Conservation (phyloP, 2,113 vertebrate genomes). For the Macquaria australasica region DNA sequence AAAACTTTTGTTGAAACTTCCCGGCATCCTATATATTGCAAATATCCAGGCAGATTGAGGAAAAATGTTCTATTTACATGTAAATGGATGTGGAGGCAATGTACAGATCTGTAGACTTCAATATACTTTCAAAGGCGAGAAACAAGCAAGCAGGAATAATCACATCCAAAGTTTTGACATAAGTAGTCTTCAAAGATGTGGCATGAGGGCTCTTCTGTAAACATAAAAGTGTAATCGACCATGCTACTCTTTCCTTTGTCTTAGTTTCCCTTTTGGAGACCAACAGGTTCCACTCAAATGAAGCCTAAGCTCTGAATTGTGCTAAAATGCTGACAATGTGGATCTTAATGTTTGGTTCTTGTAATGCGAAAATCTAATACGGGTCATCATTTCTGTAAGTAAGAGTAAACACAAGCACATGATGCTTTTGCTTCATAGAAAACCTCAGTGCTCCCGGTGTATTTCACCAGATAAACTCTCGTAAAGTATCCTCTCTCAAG, state of each 20-base stretch:
- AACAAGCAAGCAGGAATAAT: slow-evolving; percentile 18
- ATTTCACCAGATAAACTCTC: slow-evolving; percentile 32
- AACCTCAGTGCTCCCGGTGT: neutral
- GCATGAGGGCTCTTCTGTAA: slow-evolving; percentile 1
- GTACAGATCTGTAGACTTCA: slow-evolving; percentile 5
- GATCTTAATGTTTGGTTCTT: neutral
- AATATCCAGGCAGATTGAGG: neutral
- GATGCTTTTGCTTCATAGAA: neutral
- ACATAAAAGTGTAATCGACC: neutral
- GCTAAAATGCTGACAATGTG: neutral
- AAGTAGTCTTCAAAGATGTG: neutral
- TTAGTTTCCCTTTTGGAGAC: neutral
- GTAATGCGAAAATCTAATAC: neutral
- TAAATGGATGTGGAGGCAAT: slow-evolving; percentile 29
- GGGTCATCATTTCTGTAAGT: neutral
- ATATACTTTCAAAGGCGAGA: slow-evolving; percentile 19
- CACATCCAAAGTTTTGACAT: neutral
- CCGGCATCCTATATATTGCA: neutral
- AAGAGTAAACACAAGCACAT: neutral
- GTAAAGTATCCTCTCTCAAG: neutral
- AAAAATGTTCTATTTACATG: slow-evolving; percentile 25
- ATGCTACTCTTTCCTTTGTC: neutral
- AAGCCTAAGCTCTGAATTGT: neutral
- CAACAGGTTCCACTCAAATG: neutral
- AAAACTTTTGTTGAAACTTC: neutral